Percentiles rank a stretch among this genome's conserved stretches.
Evolutionary conservation across 2,888 invertebrate species (phyloP).

Genomic region (Hypomecis atomaria): DNA sequence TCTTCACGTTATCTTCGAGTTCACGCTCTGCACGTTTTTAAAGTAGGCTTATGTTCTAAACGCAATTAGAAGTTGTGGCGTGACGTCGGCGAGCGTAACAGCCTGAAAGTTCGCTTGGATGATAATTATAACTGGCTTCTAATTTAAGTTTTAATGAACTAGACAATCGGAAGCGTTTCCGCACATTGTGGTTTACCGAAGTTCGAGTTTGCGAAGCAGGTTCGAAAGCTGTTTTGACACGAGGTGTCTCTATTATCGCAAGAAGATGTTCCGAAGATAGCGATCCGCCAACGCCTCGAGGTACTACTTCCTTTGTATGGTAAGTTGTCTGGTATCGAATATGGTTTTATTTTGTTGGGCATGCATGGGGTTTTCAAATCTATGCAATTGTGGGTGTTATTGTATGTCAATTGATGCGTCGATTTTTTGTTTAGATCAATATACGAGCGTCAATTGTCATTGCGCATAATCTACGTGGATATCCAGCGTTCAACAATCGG

Average conservation of each 20-base stretch:
- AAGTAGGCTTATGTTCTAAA: conserved; percentile 39
- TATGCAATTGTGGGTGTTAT: conserved; percentile 34
- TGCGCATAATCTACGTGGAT: conserved; percentile 37
- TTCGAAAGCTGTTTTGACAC: conserved; percentile 42
- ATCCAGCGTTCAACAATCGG: conserved; percentile 32
- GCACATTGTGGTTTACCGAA: conserved; percentile 46
- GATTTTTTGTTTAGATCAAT: conserved; percentile 49
- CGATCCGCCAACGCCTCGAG: conserved; percentile 48
- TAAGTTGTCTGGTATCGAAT: conserved; percentile 62
- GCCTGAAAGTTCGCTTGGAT: conserved; percentile 40
- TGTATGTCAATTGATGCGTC: conserved; percentile 41
- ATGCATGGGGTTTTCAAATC: conserved; percentile 61
- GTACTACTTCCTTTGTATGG: conserved; percentile 50
- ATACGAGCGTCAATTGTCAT: conserved; percentile 41
- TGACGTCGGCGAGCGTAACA: conserved; percentile 35
- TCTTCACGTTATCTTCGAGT: conserved; percentile 29
- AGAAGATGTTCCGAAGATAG: conserved; percentile 57
- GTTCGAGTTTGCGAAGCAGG: conserved; percentile 43
- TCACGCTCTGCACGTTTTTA: conserved; percentile 39
- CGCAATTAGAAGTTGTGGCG: conserved; percentile 40
- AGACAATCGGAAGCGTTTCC: conserved; percentile 44
- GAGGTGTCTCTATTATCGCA: conserved; percentile 48
- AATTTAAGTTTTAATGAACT: conserved; percentile 47
- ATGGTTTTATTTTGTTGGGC: conserved; percentile 59
- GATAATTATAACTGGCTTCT: conserved; percentile 45